These are phyloP conservation scores for Anagrus nilaparvatae DNA, from an alignment of 1,140 invertebrate species.

Conservation along the genomic window DNA sequence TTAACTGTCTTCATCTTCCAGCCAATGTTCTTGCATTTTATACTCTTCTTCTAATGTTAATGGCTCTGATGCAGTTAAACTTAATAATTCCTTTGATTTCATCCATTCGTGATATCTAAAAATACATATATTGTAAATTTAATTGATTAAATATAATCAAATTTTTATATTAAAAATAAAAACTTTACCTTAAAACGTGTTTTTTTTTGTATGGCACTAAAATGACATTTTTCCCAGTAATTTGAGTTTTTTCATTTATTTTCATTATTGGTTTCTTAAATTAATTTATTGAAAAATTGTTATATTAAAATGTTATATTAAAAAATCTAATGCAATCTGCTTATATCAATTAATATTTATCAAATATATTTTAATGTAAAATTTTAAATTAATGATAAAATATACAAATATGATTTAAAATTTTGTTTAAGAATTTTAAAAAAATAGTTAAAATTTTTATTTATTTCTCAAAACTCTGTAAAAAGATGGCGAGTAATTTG, in stretches of 20 bases:
- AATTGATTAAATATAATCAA: conserved; percentile 1
- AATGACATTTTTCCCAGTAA: conserved; percentile 50
- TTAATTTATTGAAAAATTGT: background rate
- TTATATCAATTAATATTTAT: background rate
- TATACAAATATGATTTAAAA: background rate
- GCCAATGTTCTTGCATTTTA: conserved; percentile 84
- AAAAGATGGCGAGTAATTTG: conserved; percentile 9
- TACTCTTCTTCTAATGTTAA: conserved; percentile 78
- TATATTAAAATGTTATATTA: background rate
- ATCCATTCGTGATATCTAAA: conserved; percentile 88
- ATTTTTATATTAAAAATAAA: conserved; percentile 10
- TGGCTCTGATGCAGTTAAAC: conserved; percentile 80
- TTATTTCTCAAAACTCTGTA: conserved; percentile 9
- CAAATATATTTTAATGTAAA: background rate
- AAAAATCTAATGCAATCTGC: background rate
- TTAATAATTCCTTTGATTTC: conserved; percentile 68
- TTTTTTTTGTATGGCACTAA: conserved; percentile 58
- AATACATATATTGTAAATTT: conserved; percentile 3
- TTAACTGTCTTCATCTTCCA: conserved; percentile 73
- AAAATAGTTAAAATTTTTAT: background rate
- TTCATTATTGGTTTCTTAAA: conserved; percentile 33
- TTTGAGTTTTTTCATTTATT: conserved; percentile 50
- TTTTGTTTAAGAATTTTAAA: background rate
- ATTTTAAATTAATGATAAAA: background rate
- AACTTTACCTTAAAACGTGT: conserved; percentile 57